These are phyloP conservation scores for Pangasius macronema DNA, from an alignment of 2,797 vertebrate genomes.

Conservation along the genomic window DNA sequence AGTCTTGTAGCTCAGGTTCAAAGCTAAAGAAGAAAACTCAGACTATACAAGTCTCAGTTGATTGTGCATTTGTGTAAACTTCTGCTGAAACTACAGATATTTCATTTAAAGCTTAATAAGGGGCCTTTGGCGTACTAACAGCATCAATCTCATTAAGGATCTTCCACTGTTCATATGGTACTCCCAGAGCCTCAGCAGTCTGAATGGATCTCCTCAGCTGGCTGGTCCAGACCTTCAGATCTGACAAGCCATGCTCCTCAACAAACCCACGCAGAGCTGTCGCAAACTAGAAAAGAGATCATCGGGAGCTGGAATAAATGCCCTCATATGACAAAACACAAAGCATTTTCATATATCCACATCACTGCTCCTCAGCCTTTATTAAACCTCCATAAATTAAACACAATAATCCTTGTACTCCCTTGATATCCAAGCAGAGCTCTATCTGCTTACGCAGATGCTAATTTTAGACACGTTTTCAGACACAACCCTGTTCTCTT, in stretches of 20 bases:
- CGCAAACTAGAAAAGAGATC: constrained; percentile 77
- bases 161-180: constrained; percentile 97
- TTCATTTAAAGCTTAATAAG: neutral
- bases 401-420: neutral
- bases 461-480: constrained; percentile 1
- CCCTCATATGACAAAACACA: neutral
- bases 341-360: neutral
- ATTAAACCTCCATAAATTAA: neutral
- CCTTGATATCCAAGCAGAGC: neutral
- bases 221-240: constrained; percentile 97
- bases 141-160: constrained; percentile 97
- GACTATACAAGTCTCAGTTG: neutral
- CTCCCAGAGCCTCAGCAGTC: constrained; percentile 88
- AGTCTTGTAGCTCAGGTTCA: neutral
- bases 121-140: constrained; percentile 74
- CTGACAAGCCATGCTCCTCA: constrained; percentile 85
- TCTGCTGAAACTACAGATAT: neutral
- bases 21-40: neutral
- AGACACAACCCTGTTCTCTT: neutral
- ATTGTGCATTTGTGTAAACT: neutral
- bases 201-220: constrained; percentile 96
- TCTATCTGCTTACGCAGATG: neutral
- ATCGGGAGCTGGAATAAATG: neutral
- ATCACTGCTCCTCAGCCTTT: neutral
- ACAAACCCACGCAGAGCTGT: constrained; percentile 83